These are phyloP conservation scores for Eptesicus fuscus DNA, from an alignment of 2,113 vertebrate species.

Conservation along the genomic window DNA sequence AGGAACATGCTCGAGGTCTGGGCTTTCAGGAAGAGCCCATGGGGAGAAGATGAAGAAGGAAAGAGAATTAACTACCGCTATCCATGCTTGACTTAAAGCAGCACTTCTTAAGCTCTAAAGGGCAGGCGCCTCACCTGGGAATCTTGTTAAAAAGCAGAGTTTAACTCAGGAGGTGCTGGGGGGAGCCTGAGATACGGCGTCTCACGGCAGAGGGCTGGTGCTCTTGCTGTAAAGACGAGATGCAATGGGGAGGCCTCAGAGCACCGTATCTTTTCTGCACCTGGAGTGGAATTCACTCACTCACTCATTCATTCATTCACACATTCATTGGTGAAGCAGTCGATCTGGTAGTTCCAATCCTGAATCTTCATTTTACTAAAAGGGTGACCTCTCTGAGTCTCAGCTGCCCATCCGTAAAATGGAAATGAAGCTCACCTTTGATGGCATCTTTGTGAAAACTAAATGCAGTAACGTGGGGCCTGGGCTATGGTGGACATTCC, in stretches of 20 bases:
- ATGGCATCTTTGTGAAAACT: neutral
- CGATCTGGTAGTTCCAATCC: neutral
- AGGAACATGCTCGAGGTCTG: neutral
- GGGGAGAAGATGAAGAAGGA: neutral
- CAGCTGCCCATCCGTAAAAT: neutral
- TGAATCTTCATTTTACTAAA: neutral
- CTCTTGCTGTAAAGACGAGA: neutral
- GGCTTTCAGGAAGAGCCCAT: neutral
- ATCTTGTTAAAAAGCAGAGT: neutral
- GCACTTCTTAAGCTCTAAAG: neutral
- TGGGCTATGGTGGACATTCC: rapidly evolving
- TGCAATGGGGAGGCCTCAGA: neutral
- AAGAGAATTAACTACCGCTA: neutral
- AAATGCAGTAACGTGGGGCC: neutral
- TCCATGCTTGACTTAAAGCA: neutral
- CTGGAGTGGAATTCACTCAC: neutral
- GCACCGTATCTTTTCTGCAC: neutral
- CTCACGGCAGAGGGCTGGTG: neutral
- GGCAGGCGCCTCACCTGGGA: neutral
- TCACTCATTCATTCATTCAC: neutral
- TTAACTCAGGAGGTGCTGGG: neutral
- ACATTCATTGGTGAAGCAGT: neutral
- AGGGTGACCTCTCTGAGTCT: neutral
- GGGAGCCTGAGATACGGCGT: neutral
- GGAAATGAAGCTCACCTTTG: neutral